A percentile compares a stretch with the other conserved stretches of the same genome.
These are phyloP conservation scores for Odontophorus gujanensis DNA, from an alignment of 2,113 vertebrate species.

Conservation along the genomic window DNA sequence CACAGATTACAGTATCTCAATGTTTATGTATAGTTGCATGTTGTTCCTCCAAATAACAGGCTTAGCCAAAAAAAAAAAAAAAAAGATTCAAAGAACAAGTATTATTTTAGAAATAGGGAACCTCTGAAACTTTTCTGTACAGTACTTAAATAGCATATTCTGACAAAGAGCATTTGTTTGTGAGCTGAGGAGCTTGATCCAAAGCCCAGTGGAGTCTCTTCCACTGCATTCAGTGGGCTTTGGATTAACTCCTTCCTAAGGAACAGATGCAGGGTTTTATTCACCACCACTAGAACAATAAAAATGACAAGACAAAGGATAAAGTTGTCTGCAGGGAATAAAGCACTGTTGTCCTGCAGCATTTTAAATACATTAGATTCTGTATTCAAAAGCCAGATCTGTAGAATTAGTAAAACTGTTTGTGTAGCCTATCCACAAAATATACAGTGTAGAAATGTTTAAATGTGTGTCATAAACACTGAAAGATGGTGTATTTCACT, in stretches of 20 bases:
- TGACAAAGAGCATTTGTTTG: constrained; percentile 52
- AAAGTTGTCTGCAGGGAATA: constrained; percentile 39
- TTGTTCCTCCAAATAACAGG: not conserved
- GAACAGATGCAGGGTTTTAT: constrained; percentile 60
- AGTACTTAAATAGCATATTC: constrained; percentile 19
- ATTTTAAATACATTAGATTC: constrained; percentile 24
- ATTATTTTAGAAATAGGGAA: constrained; percentile 36
- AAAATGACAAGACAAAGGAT: constrained; percentile 53
- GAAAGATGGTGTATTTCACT: not conserved
- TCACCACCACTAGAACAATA: constrained; percentile 33
- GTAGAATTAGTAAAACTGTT: constrained; percentile 6
- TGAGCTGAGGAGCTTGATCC: constrained; percentile 40
- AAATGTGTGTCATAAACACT: not conserved
- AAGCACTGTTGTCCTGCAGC: constrained; percentile 1
- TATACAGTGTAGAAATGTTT: not conserved
- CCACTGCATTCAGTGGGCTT: constrained; percentile 39
- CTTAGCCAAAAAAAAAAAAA: not conserved
- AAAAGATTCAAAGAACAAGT: constrained; percentile 14
- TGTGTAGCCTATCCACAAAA: constrained; percentile 18
- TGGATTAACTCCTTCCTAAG: constrained; percentile 64
- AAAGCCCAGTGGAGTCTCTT: constrained; percentile 26
- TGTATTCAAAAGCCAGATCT: not conserved
- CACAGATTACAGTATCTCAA: not conserved
- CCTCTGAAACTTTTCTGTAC: constrained; percentile 23
- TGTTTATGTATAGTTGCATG: not conserved